These are phyloP conservation scores for Psilopogon haemacephalus DNA, from an alignment of 2,113 vertebrate genomes.

Conservation along the genomic window DNA sequence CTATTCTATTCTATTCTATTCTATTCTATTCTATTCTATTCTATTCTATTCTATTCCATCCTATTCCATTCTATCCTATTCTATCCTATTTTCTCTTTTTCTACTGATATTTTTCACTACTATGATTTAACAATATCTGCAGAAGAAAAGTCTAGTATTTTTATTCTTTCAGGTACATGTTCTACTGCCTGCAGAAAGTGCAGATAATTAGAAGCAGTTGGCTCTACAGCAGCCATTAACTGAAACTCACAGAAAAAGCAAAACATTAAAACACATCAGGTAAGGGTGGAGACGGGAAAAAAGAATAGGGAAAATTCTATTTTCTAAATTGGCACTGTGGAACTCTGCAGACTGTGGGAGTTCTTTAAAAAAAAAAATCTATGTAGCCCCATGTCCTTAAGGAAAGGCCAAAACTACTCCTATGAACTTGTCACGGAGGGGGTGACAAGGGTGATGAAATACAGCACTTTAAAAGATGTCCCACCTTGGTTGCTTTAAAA, in stretches of 20 bases:
- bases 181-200: neutral
- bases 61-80: too few species aligned
- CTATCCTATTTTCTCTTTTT: neutral
- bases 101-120: neutral
- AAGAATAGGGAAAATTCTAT: neutral
- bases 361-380: neutral
- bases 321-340: neutral
- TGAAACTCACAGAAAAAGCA: neutral
- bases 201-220: neutral
- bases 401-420: neutral
- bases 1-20: too few species aligned
- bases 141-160: neutral
- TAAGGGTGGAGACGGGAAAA: neutral
- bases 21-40: too few species aligned
- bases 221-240: neutral
- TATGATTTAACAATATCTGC: neutral
- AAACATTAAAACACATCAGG: neutral
- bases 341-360: neutral
- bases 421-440: neutral
- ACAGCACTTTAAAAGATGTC: neutral
- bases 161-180: neutral
- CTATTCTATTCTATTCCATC: too few species aligned
- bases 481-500: slow-evolving; percentile 92
- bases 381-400: neutral
- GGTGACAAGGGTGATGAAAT: neutral